A percentile compares a stretch with the other conserved stretches of the same genome.
Conservation (phyloP, 1,140 invertebrate species). For the Philaenus spumarius region DNA sequence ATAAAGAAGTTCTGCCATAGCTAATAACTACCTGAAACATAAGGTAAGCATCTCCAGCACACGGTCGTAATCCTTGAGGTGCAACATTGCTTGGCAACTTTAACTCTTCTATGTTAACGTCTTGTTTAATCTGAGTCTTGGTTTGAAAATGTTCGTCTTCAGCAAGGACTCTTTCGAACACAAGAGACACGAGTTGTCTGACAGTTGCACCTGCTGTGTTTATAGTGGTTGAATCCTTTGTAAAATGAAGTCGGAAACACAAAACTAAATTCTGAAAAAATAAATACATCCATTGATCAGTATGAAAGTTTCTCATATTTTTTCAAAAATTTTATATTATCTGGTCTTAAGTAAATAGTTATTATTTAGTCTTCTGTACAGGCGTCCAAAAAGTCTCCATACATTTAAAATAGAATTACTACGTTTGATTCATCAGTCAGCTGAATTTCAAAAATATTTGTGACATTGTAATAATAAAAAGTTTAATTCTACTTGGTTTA, state of each 20-base stretch:
- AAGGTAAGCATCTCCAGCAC: slow-evolving; percentile 91
- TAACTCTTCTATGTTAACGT: slow-evolving; percentile 68
- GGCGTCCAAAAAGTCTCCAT: too few relatives aligned
- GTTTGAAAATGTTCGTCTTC: slow-evolving; percentile 51
- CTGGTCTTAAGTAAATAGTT: too few relatives aligned
- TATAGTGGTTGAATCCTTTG: slow-evolving; percentile 87
- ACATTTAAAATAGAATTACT: too few relatives aligned
- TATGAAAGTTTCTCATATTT: too few relatives aligned
- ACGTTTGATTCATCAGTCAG: too few relatives aligned
- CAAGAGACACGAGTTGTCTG: slow-evolving; percentile 89
- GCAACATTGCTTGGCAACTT: slow-evolving; percentile 66
- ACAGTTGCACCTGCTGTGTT: slow-evolving; percentile 97
- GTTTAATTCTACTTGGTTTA: too few relatives aligned
- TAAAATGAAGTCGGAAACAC: slow-evolving; percentile 91
- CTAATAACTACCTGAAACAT: slow-evolving; percentile 75
- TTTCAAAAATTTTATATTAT: too few relatives aligned
- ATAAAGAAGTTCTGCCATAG: too few relatives aligned
- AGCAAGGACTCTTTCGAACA: slow-evolving; percentile 88
- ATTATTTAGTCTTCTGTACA: too few relatives aligned
- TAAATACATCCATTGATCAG: too few relatives aligned
- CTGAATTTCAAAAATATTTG: too few relatives aligned
- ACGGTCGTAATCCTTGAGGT: slow-evolving; percentile 76
- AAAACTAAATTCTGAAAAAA: slow-evolving; percentile 80
- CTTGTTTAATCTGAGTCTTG: slow-evolving; percentile 32
- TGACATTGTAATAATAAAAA: too few relatives aligned